Conservation (phyloP, 2,113 vertebrate genomes). For the Oreochromis spilurus region DNA sequence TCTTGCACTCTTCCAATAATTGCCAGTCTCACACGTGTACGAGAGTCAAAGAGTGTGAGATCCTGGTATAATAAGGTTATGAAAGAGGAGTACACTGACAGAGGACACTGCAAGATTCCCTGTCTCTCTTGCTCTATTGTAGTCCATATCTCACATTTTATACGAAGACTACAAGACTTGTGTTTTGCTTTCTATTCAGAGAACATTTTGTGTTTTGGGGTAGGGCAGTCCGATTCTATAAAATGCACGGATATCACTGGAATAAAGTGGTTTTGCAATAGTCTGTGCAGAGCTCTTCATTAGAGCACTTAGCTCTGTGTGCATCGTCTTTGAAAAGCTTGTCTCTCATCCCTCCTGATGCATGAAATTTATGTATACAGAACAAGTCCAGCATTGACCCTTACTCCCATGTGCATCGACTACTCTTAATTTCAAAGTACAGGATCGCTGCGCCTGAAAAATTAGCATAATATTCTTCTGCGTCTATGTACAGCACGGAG, state of each 20-base stretch:
- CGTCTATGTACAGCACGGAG: neutral
- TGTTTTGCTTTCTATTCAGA: constrained; percentile 7
- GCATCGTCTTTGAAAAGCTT: neutral
- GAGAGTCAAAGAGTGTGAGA: neutral
- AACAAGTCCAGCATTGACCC: constrained; percentile 29
- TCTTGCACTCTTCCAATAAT: neutral
- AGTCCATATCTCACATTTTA: neutral
- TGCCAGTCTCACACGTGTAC: neutral
- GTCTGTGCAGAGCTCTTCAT: constrained; percentile 26
- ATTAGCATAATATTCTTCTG: constrained; percentile 32
- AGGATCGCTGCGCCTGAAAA: neutral
- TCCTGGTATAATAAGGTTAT: neutral
- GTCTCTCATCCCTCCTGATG: constrained; percentile 2
- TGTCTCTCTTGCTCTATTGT: neutral
- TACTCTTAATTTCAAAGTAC: constrained; percentile 36
- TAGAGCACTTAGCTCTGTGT: constrained; percentile 17
- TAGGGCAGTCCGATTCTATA: neutral
- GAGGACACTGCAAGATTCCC: neutral
- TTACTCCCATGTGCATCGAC: neutral
- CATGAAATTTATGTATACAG: constrained; percentile 10
- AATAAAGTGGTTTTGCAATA: neutral
- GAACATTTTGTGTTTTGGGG: neutral
- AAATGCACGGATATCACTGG: neutral
- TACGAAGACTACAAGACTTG: neutral
- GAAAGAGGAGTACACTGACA: constrained; percentile 7